Base-by-base conservation (phyloP, 2,797 vertebrate species). In the Ambastaia sidthimunki region DNA sequence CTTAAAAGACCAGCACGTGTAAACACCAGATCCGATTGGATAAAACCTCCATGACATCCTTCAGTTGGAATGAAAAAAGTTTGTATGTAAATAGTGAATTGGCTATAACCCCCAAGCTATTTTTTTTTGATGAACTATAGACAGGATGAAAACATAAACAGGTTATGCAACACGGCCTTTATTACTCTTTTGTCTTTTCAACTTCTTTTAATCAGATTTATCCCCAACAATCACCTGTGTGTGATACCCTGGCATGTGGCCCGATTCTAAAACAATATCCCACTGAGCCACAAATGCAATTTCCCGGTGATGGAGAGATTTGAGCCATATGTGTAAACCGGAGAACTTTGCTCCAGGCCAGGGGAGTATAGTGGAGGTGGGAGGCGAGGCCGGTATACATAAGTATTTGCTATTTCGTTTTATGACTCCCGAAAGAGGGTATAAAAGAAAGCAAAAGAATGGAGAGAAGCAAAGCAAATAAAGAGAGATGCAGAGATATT, bases 231-330 rank as follows among this genome's bases (percentile, higher is more conserved):
- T 78, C 16, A 13, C 63, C 74, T 84, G 54, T 74, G 68, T 85
- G 76, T 15, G 19, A 75, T 52, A 69, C 55, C 44, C 86, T 69
- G 82, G 86, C 85, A 83, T 75, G 67, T 71, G 75, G 83, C 65
- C 82, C 74, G 80, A 85, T 82, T 85, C 89, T 87, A 85, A 84
- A 88, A 89, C 87, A 88, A 91, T 88, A 87, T 85, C 62, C 81
- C 21, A 15, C 78, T 82, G 77, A 85, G 79, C 57, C 81, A 80
- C 68, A 81, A 80, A 84, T 4, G 60, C 71, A 84, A 80, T 88
- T 85, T 87, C 76, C 83, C 82, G 85, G 86, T 79, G 84, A 83
- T 78, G 75, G 71, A 66, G 74, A 78, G 82, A 80, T 85, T 80
- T 81, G 68, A 50, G 77, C 47, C 76, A 66, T 76, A 48, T 80